phyloP scores from a whole-genome alignment of 2,888 invertebrate genomes.

The Pristionchus maxplancki region DNA sequence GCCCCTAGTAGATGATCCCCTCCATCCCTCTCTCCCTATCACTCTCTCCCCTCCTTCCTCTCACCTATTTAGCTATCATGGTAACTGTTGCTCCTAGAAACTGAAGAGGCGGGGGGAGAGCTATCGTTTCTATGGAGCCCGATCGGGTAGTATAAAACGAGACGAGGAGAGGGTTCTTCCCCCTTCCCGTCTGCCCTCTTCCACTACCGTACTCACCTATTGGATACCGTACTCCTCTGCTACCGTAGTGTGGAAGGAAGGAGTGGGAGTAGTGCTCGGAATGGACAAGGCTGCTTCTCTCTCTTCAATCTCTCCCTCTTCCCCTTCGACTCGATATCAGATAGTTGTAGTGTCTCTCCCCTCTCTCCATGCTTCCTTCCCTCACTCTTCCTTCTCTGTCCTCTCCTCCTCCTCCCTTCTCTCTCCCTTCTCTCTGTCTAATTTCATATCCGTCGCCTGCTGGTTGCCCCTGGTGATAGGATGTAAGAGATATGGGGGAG shows the following conservation, averaged over 20 bases:
- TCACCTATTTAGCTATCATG: slow-evolving; percentile 42
- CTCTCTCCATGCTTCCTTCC: slow-evolving; percentile 20
- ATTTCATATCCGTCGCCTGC: slow-evolving; percentile 36
- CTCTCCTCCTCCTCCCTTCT: slow-evolving; percentile 22
- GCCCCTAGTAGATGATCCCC: background rate
- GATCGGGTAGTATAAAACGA: slow-evolving; percentile 21
- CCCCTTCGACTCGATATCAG: slow-evolving; percentile 20
- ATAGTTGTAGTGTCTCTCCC: slow-evolving; percentile 15
- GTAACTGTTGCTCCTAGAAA: slow-evolving; percentile 46
- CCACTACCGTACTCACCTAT: slow-evolving; percentile 7
- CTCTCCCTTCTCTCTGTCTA: slow-evolving; percentile 37
- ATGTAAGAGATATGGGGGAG: slow-evolving; percentile 48
- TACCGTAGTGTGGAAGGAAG: background rate
- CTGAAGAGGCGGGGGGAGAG: slow-evolving; percentile 31
- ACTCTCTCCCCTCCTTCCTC: slow-evolving; percentile 26
- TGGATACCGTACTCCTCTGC: background rate
- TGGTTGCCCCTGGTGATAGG: slow-evolving; percentile 44
- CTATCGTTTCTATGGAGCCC: slow-evolving; percentile 36
- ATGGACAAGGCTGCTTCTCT: slow-evolving; percentile 2
- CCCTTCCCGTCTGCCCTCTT: background rate
- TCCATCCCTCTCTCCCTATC: background rate
- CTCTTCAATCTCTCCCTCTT: background rate
- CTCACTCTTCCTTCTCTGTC: background rate
- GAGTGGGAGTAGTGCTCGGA: background rate
- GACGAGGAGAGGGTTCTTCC: background rate